phyloP scores from a whole-genome alignment of 1,140 invertebrate genomes.

The Tetramorium parvispinum region DNA sequence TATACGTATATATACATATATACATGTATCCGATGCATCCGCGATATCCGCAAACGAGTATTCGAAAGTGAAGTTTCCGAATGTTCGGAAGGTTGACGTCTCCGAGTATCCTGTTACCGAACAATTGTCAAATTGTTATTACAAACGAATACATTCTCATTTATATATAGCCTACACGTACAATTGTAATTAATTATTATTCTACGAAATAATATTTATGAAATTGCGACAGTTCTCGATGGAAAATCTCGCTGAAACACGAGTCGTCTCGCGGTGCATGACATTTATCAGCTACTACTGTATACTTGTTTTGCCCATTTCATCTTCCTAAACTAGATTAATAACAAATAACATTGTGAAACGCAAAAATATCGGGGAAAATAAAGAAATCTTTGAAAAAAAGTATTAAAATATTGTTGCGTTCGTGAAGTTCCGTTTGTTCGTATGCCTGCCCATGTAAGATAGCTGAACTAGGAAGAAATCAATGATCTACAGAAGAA shows the following conservation, averaged over 20 bases:
- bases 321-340: constrained; percentile 80
- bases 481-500: background rate
- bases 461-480: background rate
- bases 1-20: background rate
- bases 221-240: constrained; percentile 64
- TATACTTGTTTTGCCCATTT: constrained; percentile 80
- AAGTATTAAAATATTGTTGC: background rate
- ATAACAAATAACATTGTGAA: constrained; percentile 80
- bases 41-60: constrained; percentile 56
- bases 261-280: constrained; percentile 77
- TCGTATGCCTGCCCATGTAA: background rate
- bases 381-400: constrained; percentile 72
- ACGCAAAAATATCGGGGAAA: constrained; percentile 74
- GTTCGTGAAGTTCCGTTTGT: background rate
- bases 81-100: constrained; percentile 17
- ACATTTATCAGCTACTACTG: constrained; percentile 76
- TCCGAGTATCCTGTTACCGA: constrained; percentile 58
- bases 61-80: background rate
- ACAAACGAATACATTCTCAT: constrained; percentile 68
- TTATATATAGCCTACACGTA: constrained; percentile 61
- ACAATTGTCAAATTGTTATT: constrained; percentile 57
- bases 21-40: background rate
- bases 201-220: constrained; percentile 39
- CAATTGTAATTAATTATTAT: constrained; percentile 70
- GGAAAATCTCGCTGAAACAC: constrained; percentile 41